These are phyloP conservation scores for Plebejus argus DNA, from an alignment of 2,888 invertebrate species.

Conservation along the genomic window DNA sequence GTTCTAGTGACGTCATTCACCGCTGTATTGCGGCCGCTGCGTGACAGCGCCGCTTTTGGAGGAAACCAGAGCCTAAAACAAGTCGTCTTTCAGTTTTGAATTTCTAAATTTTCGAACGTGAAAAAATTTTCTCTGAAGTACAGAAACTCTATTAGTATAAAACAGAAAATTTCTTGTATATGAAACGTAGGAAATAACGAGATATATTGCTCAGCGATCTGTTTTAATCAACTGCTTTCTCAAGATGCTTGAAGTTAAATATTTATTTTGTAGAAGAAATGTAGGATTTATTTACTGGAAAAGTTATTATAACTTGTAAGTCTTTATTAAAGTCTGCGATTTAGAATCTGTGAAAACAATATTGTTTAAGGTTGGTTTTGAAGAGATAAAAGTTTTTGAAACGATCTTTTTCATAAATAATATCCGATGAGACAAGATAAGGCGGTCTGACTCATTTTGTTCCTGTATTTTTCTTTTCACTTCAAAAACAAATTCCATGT, in stretches of 20 bases:
- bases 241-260: constrained; percentile 15
- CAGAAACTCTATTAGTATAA: background rate
- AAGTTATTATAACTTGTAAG: background rate
- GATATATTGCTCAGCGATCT: constrained; percentile 15
- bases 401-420: background rate
- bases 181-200: background rate
- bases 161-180: background rate
- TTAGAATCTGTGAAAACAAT: constrained; percentile 8
- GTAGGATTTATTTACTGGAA: background rate
- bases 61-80: no score
- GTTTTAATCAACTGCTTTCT: constrained; percentile 19
- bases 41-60: no score
- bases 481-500: background rate
- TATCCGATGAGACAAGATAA: background rate
- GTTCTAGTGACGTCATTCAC: no score
- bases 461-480: background rate
- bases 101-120: background rate
- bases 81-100: background rate
- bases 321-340: background rate
- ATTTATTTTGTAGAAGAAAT: constrained; percentile 28
- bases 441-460: background rate
- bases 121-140: background rate
- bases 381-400: background rate
- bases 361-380: constrained; percentile 3
- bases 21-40: no score